phyloP scores from a whole-genome alignment of 2,797 vertebrate species.

The Acanthurus leucopareius region DNA sequence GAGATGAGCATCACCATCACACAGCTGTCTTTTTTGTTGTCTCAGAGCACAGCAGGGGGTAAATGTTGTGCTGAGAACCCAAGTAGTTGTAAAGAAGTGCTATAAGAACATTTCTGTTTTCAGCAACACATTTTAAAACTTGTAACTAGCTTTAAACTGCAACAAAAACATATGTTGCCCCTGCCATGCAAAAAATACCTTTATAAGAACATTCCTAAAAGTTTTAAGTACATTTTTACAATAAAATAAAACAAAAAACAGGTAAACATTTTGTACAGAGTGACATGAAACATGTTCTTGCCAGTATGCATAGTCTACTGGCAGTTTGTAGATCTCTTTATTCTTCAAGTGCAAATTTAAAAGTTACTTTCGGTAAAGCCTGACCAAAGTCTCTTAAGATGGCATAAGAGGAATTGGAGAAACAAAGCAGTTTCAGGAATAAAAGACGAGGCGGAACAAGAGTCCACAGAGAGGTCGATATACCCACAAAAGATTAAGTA shows the following conservation, averaged over 20 bases:
- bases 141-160: conserved; percentile 4
- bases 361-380: conserved; percentile 9
- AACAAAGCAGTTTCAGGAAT: conserved; percentile 19
- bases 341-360: conserved; percentile 14
- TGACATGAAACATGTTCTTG: neutral
- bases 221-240: conserved; percentile 2
- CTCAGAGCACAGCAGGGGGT: conserved; percentile 22
- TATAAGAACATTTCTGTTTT: conserved; percentile 14
- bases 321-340: conserved; percentile 5
- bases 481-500: conserved; percentile 28
- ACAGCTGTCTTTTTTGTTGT: conserved; percentile 26
- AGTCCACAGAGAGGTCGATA: conserved; percentile 16
- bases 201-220: conserved; percentile 8
- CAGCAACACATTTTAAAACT: conserved; percentile 19
- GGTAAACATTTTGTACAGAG: conserved; percentile 23
- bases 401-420: neutral
- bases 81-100: conserved; percentile 24
- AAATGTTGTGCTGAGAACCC: conserved; percentile 16
- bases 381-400: conserved; percentile 9
- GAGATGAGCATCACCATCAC: conserved; percentile 50
- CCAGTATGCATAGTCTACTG: neutral
- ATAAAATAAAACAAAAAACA: conserved; percentile 23
- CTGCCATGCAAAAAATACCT: conserved; percentile 10
- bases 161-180: conserved; percentile 5
- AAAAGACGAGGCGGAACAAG: neutral